A percentile compares a stretch with the other conserved stretches of the same genome.
Conservation (phyloP, 2,888 invertebrate genomes). For the Lingula anatina region DNA sequence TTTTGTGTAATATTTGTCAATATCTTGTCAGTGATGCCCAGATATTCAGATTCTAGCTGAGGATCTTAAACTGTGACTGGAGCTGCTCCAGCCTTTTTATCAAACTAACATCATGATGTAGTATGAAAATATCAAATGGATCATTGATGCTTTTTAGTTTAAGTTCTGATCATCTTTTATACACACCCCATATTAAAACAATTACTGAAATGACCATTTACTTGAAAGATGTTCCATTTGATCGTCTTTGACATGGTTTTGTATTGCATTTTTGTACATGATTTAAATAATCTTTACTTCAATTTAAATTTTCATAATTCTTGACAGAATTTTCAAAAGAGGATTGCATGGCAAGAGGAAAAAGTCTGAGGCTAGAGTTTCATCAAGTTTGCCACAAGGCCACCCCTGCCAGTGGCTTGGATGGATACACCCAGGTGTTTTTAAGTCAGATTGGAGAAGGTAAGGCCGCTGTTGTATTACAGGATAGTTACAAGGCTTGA, state of each 20-base stretch:
- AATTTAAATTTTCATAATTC: too few relatives aligned
- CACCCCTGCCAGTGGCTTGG: conserved; percentile 41
- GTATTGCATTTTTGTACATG: too few relatives aligned
- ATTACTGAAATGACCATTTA: too few relatives aligned
- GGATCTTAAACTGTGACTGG: not conserved
- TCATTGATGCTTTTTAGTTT: not conserved
- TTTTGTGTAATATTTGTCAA: not conserved
- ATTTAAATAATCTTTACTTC: too few relatives aligned
- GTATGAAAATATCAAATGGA: too few relatives aligned
- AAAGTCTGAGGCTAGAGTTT: conserved; percentile 9
- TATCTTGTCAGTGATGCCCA: not conserved
- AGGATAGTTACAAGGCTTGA: too few relatives aligned
- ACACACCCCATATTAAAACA: too few relatives aligned
- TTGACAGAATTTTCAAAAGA: conserved; percentile 36
- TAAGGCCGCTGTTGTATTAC: too few relatives aligned
- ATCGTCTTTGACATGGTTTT: not conserved
- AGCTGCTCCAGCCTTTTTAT: not conserved
- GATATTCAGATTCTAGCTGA: not conserved
- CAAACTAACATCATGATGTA: too few relatives aligned
- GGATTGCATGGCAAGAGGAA: conserved; percentile 23
- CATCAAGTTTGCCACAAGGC: conserved; percentile 10
- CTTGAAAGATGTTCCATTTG: not conserved
- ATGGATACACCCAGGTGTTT: conserved; percentile 37
- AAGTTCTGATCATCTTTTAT: too few relatives aligned
- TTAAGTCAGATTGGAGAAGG: conserved; percentile 28